Conservation (phyloP, 2,113 vertebrate species). For the Triplophysa rosa region DNA sequence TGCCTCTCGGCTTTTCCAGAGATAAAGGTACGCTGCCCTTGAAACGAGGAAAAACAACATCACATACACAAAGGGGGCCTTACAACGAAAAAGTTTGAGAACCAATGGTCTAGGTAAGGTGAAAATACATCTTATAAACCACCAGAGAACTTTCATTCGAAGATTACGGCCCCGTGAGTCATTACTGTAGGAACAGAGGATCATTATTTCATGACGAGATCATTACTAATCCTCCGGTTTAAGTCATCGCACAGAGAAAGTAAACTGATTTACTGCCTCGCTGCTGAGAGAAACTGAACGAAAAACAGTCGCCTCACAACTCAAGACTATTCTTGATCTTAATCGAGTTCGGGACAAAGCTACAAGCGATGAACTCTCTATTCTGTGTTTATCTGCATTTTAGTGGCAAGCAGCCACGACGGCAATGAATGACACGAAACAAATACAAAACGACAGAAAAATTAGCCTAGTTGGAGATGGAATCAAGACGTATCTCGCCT, state of each 20-base stretch:
- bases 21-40: conserved; percentile 44
- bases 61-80: too few species aligned
- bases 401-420: too few species aligned
- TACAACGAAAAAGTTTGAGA: too few species aligned
- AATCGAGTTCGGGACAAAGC: too few species aligned
- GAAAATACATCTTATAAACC: background rate
- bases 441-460: too few species aligned
- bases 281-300: too few species aligned
- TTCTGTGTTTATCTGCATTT: too few species aligned
- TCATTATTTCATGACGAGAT: background rate
- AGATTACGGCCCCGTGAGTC: conserved; percentile 30
- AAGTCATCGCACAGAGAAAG: background rate
- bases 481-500: too few species aligned
- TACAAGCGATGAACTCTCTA: too few species aligned
- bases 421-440: too few species aligned
- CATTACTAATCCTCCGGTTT: background rate
- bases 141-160: conserved; percentile 9
- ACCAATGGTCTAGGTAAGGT: background rate
- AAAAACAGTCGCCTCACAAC: background rate
- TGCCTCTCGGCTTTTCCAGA: conserved; percentile 13
- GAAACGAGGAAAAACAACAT: conserved; percentile 10
- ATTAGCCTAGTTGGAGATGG: too few species aligned
- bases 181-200: background rate
- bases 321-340: background rate
- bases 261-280: background rate